Base-by-base conservation (phyloP, 1,140 invertebrate species). In the Euwallacea similis region DNA sequence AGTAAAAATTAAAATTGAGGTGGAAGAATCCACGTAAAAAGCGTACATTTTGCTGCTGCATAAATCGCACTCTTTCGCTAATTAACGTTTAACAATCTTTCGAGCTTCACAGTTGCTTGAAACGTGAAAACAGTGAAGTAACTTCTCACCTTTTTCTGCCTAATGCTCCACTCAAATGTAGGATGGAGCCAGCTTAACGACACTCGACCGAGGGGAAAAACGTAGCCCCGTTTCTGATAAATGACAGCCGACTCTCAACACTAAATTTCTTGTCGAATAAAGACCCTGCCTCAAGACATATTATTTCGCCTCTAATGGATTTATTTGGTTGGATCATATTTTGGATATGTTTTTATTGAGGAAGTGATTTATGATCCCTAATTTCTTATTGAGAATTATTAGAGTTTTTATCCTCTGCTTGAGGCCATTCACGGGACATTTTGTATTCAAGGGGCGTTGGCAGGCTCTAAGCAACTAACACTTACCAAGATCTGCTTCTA, bases 211-310 rank as follows among this genome's bases (percentile, higher is more conserved):
- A 53, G 16, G 41, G 42, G 53, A 66, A 66, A 66, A 66, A 56
- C 53, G 42, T 10, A 13, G 53, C 54, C 16, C 2, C 33, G 42
- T 15, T 43, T 16, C 54, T 56, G 53, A 66, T 66, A 66, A 56
- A 66, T 58, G 64, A 66, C 53, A 66, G 64, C 42, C 53, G 15
- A 9, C 64, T 44, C 64, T 66, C 54, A 56, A 56, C 64, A 66
- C 54, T 66, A 66, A 66, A 58, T 58, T 66, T 66, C 54, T 66
- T 66, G 53, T 58, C 54, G 13, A 10, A 65, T 62, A 62, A 62
- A 62, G 42, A 16, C 42, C 60, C 15, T 33, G 60, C 42, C 41
- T 62, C 41, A 62, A 62, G 60, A 44, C 60, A 62, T 62, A 62
- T 62, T 62, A 62, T 62, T 62, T 62, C 42, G 60, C 60, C 42